Evolutionary conservation across 2,888 invertebrate genomes (phyloP).

Genomic region (Heliconius charithonia): DNA sequence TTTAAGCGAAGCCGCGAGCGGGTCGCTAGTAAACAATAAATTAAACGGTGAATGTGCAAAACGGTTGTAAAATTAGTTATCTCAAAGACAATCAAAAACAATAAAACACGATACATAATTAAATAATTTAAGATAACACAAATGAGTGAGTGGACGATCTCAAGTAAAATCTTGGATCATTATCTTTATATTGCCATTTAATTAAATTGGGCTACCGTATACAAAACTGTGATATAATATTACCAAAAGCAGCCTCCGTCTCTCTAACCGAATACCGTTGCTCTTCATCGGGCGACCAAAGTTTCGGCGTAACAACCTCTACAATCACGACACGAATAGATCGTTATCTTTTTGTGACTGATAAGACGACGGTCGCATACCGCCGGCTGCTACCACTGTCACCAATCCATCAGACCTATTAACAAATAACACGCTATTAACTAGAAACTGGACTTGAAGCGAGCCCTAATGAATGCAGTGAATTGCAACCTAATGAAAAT

Average conservation of each 20-base stretch:
- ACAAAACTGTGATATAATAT: constrained; percentile 57
- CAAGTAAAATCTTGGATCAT: constrained; percentile 38
- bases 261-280: constrained; percentile 64
- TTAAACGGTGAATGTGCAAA: neutral
- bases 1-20: too few species aligned
- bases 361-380: constrained; percentile 49
- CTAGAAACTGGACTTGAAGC: constrained; percentile 43
- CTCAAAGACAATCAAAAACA: constrained; percentile 10
- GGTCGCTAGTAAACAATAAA: neutral
- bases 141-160: constrained; percentile 32
- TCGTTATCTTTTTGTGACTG: constrained; percentile 54
- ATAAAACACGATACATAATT: constrained; percentile 18
- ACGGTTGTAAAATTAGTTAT: constrained; percentile 12
- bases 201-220: constrained; percentile 48
- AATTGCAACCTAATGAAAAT: constrained; percentile 46
- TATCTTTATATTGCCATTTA: constrained; percentile 39
- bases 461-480: constrained; percentile 46
- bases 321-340: constrained; percentile 58
- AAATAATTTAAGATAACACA: constrained; percentile 30
- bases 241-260: constrained; percentile 42
- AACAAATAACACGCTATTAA: constrained; percentile 51
- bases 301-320: constrained; percentile 64
- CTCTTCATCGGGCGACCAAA: constrained; percentile 48
- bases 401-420: constrained; percentile 52
- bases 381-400: constrained; percentile 42